phyloP scores from a whole-genome alignment of 2,888 invertebrate species.

The Oscheius sp. region DNA sequence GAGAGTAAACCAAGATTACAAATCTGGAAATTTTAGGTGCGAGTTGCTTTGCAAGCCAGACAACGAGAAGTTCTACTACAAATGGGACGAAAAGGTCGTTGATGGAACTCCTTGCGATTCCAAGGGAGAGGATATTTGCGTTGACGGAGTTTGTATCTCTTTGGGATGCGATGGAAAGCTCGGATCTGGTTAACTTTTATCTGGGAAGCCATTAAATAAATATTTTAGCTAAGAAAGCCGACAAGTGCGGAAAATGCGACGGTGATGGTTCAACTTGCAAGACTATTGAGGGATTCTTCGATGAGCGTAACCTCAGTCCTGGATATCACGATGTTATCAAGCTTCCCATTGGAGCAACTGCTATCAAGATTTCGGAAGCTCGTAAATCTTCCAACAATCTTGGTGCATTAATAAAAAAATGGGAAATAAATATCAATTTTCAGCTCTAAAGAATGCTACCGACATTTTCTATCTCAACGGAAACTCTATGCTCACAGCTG shows the following conservation, averaged over 20 bases:
- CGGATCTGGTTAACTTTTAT: conserved; percentile 77
- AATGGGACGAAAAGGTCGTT: conserved; percentile 80
- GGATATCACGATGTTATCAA: conserved; percentile 91
- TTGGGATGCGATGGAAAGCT: conserved; percentile 94
- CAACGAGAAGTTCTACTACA: conserved; percentile 88
- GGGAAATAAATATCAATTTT: conserved; percentile 4
- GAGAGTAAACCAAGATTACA: not conserved
- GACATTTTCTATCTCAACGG: conserved; percentile 91
- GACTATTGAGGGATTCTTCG: conserved; percentile 80
- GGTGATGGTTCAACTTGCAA: conserved; percentile 85
- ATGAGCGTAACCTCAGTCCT: conserved; percentile 72
- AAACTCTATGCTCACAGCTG: conserved; percentile 90
- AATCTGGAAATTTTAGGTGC: conserved; percentile 74
- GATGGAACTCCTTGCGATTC: conserved; percentile 85
- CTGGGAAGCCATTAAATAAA: not conserved
- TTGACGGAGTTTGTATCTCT: conserved; percentile 89
- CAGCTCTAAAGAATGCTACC: conserved; percentile 83
- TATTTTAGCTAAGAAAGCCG: conserved; percentile 78
- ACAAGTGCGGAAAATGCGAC: conserved; percentile 89
- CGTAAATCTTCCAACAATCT: conserved; percentile 87
- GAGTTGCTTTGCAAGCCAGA: conserved; percentile 94
- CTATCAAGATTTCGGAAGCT: conserved; percentile 83
- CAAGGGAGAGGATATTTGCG: conserved; percentile 85
- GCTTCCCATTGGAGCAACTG: conserved; percentile 91
- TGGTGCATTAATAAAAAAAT: conserved; percentile 74